Conservation (phyloP, 2,888 invertebrate species). For the Diarsia dahlii region DNA sequence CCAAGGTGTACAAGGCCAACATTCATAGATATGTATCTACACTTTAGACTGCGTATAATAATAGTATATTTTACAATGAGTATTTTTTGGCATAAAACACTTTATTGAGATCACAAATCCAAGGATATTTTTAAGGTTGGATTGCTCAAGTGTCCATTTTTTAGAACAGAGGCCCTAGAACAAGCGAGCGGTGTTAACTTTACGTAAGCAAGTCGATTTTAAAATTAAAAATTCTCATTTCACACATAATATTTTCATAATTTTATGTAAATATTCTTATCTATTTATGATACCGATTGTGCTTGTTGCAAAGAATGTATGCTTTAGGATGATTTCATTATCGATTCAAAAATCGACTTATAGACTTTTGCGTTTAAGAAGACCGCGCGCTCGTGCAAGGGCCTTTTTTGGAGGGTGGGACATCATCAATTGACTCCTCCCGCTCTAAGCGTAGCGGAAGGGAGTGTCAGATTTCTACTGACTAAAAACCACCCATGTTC, state of each 20-base stretch:
- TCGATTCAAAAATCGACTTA: not conserved
- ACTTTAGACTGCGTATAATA: conserved; percentile 60
- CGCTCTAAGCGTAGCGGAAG: no score
- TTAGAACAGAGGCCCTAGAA: not conserved
- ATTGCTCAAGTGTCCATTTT: conserved; percentile 53
- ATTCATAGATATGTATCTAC: conserved; percentile 71
- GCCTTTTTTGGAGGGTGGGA: no score
- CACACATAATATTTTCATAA: not conserved
- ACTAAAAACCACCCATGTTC: no score
- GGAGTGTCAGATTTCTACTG: no score
- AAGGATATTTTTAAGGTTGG: conserved; percentile 63
- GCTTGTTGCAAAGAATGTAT: not conserved
- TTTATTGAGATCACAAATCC: conserved; percentile 64
- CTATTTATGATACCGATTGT: not conserved
- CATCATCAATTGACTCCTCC: no score
- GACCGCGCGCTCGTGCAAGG: not conserved
- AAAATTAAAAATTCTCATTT: not conserved
- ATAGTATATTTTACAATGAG: conserved; percentile 65
- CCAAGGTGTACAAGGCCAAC: conserved; percentile 67
- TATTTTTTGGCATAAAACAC: conserved; percentile 55
- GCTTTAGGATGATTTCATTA: not conserved
- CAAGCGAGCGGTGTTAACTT: not conserved
- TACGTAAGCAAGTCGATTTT: not conserved
- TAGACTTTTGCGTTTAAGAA: no score
- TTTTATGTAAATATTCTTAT: not conserved